phyloP scores from a whole-genome alignment of 2,113 vertebrate species.

The Scomber scombrus region DNA sequence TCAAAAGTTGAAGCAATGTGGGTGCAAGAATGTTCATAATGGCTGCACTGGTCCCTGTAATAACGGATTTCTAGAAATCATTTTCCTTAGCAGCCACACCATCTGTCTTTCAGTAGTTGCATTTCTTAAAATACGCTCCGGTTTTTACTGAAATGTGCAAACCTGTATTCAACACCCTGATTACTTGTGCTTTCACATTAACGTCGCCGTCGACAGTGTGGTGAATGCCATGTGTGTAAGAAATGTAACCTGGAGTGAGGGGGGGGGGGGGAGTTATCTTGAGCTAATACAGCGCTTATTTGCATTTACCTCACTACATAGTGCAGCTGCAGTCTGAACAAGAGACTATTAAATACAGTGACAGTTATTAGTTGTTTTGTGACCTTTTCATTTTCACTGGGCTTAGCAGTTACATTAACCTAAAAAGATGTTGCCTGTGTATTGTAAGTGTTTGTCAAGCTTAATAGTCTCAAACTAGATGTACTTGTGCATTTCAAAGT shows the following conservation, averaged over 20 bases:
- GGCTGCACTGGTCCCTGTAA: slow-evolving; percentile 74
- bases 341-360: slow-evolving; percentile 6
- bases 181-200: slow-evolving; percentile 78
- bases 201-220: slow-evolving; percentile 34
- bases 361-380: slow-evolving; percentile 13
- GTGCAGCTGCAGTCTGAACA: slow-evolving; percentile 33
- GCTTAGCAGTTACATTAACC: slow-evolving; percentile 4
- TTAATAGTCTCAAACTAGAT: neutral
- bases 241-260: slow-evolving; percentile 53
- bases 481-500: slow-evolving; percentile 17
- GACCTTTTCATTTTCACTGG: slow-evolving; percentile 20
- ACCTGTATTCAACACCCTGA: slow-evolving; percentile 67
- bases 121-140: slow-evolving; percentile 38
- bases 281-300: slow-evolving; percentile 28
- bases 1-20: slow-evolving; percentile 54
- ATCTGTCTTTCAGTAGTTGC: slow-evolving; percentile 74
- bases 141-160: slow-evolving; percentile 74
- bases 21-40: slow-evolving; percentile 41
- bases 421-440: neutral
- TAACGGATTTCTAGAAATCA: slow-evolving; percentile 25
- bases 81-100: slow-evolving; percentile 59
- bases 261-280: neutral
- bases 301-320: slow-evolving; percentile 34
- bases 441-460: slow-evolving; percentile 3
- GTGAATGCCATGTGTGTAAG: slow-evolving; percentile 32